Conservation (phyloP, 2,797 vertebrate genomes). For the Eupleurogrammus muticus region DNA sequence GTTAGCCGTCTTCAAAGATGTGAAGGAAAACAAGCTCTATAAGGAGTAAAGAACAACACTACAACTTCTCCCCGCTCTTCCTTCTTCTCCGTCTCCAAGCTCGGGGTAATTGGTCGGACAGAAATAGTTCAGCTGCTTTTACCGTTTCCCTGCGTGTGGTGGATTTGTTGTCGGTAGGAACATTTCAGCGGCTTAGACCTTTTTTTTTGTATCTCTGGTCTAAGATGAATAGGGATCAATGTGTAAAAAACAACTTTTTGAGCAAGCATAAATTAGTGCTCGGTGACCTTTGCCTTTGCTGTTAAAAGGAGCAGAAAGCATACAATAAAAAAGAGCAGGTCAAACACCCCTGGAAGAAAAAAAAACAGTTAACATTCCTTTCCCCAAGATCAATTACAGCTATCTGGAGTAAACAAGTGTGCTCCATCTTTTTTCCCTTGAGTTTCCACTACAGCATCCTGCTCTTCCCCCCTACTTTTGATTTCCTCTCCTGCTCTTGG, state of each 20-base stretch:
- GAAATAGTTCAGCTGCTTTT: constrained; percentile 29
- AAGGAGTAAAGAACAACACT: constrained; percentile 17
- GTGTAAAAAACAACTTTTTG: background rate
- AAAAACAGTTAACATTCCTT: background rate
- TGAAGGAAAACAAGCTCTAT: constrained; percentile 48
- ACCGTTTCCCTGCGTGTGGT: background rate
- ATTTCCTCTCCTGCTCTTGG: constrained; percentile 57
- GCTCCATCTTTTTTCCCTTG: constrained; percentile 21
- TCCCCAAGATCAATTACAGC: constrained; percentile 14
- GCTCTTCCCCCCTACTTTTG: constrained; percentile 42
- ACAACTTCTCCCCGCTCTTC: constrained; percentile 17
- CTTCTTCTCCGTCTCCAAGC: constrained; percentile 12
- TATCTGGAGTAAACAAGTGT: background rate
- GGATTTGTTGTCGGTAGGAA: constrained; percentile 7
- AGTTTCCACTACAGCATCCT: constrained; percentile 13
- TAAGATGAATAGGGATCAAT: constrained; percentile 2
- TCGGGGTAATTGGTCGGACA: constrained; percentile 30
- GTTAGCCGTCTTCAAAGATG: constrained; percentile 68
- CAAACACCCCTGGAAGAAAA: constrained; percentile 14
- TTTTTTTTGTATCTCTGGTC: background rate
- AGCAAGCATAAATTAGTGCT: background rate
- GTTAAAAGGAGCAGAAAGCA: constrained; percentile 10
- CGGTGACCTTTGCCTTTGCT: background rate
- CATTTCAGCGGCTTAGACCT: background rate
- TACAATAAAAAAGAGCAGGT: constrained; percentile 11